Evolutionary conservation across 1,140 invertebrate species (phyloP).

Genomic region (Harlomillsia oculata): DNA sequence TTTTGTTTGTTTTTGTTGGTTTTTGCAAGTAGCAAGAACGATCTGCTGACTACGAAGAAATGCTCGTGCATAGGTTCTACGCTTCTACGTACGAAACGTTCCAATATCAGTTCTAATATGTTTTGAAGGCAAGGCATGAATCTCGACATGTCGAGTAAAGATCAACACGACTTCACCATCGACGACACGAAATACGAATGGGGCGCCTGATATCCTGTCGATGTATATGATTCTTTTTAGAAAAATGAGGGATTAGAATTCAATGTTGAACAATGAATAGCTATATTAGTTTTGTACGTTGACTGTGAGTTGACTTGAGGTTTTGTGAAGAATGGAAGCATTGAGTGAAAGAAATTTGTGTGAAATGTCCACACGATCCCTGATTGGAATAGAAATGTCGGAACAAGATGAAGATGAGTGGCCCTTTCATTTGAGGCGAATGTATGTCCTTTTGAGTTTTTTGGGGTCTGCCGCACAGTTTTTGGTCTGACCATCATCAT

Average conservation of each 20-base stretch:
- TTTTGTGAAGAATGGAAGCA: background rate
- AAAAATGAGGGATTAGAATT: background rate
- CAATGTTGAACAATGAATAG: background rate
- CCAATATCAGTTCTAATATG: too few species aligned
- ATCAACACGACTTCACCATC: too few species aligned
- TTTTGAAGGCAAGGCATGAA: too few species aligned
- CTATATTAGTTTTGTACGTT: background rate
- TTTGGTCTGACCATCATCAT: background rate
- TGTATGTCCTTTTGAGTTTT: conserved; percentile 7
- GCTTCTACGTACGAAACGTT: too few species aligned
- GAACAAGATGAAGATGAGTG: conserved; percentile 1
- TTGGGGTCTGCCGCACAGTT: background rate
- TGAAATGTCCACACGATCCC: background rate
- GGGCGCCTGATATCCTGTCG: too few species aligned
- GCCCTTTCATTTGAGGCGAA: background rate
- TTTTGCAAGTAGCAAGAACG: too few species aligned
- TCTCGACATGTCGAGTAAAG: too few species aligned
- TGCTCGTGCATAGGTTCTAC: too few species aligned
- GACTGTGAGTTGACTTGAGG: background rate
- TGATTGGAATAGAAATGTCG: background rate
- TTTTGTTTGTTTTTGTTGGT: too few species aligned
- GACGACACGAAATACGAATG: too few species aligned
- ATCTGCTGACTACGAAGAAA: too few species aligned
- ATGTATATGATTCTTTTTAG: too few species aligned
- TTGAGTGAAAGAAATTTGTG: background rate